Conservation (phyloP, 2,888 invertebrate species). For the Hydroisotoma schaefferi region DNA sequence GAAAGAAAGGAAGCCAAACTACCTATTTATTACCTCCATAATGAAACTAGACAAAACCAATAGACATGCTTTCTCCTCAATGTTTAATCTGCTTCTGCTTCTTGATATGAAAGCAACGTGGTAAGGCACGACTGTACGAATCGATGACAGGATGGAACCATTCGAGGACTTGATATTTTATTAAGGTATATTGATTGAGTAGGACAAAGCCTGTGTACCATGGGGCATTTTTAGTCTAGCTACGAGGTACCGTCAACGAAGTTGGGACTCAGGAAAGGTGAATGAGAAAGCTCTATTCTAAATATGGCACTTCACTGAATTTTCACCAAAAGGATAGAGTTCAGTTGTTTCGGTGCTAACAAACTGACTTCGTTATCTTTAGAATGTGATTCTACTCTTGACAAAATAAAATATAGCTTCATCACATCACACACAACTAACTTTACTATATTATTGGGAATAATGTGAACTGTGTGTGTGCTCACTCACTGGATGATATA, state of each 20-base stretch:
- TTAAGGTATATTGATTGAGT: constrained; percentile 12
- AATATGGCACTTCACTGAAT: constrained; percentile 4
- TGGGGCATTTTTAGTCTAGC: not conserved
- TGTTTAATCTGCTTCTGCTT: not conserved
- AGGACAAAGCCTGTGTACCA: not conserved
- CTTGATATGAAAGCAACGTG: not conserved
- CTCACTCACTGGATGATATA: too few relatives aligned
- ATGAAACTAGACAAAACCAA: too few relatives aligned
- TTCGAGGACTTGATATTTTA: constrained; percentile 8
- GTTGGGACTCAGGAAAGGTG: not conserved
- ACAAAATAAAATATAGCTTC: not conserved
- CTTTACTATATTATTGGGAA: not conserved
- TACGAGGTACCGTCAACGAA: not conserved
- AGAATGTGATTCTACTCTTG: not conserved
- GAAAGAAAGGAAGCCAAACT: too few relatives aligned
- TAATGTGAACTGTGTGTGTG: too few relatives aligned
- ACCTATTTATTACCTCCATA: too few relatives aligned
- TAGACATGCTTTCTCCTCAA: not conserved
- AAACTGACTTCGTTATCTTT: not conserved
- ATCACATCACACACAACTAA: not conserved
- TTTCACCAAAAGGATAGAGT: not conserved
- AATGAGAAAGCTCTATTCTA: not conserved
- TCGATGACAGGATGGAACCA: constrained; percentile 6
- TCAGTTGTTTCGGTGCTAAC: not conserved
- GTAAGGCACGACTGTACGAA: not conserved